Conservation (phyloP, 2,888 invertebrate genomes). For the Bellardia pandia region DNA sequence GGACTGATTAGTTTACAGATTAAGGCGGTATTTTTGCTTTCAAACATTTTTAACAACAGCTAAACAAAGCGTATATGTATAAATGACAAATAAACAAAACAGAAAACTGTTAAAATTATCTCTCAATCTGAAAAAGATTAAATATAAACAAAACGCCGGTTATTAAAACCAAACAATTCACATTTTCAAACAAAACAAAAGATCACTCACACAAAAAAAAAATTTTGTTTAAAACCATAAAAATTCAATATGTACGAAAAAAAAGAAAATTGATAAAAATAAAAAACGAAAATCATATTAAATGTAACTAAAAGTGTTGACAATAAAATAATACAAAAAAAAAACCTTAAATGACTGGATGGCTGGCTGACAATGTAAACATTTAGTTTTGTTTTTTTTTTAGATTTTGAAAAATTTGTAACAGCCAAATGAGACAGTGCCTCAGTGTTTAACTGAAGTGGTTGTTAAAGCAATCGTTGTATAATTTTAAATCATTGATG, state of each 20-base stretch:
- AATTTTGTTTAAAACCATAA: constrained; percentile 31
- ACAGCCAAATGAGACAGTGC: constrained; percentile 17
- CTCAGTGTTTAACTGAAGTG: background rate
- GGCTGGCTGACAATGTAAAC: constrained; percentile 46
- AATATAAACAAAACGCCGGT: constrained; percentile 72
- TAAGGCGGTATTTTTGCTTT: constrained; percentile 64
- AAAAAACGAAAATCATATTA: constrained; percentile 43
- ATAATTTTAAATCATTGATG: constrained; percentile 82
- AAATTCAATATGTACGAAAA: constrained; percentile 38
- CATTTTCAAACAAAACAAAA: constrained; percentile 41
- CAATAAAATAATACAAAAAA: constrained; percentile 42
- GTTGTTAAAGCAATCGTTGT: constrained; percentile 78
- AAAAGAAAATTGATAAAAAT: constrained; percentile 57
- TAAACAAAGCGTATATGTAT: constrained; percentile 10
- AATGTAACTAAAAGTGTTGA: constrained; percentile 62
- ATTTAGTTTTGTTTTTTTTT: constrained; percentile 46
- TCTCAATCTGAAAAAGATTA: constrained; percentile 51
- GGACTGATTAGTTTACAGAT: constrained; percentile 50
- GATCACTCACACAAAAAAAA: constrained; percentile 10
- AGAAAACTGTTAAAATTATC: constrained; percentile 62
- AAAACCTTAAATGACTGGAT: constrained; percentile 28
- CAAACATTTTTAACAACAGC: background rate
- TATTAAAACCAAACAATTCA: constrained; percentile 55
- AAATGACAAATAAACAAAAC: constrained; percentile 39
- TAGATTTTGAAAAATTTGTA: constrained; percentile 17